Conservation (phyloP, 1,140 invertebrate genomes). For the Steinernema khuongi region DNA sequence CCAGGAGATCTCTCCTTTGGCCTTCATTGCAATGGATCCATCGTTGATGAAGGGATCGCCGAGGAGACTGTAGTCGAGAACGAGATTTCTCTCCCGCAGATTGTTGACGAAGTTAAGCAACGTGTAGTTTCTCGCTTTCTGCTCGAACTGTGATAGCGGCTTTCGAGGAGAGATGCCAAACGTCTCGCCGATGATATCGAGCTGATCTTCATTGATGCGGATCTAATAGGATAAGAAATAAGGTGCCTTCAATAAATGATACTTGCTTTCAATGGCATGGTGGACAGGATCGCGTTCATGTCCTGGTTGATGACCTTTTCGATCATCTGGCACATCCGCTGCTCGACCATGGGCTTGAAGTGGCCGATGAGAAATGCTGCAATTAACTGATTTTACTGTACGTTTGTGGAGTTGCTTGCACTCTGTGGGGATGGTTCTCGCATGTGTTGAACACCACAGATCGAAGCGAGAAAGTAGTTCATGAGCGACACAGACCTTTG, state of each 20-base stretch:
- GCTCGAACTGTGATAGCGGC: constrained; percentile 20
- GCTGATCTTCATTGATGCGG: constrained; percentile 53
- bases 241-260: background rate
- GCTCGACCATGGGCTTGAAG: constrained; percentile 56
- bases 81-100: constrained; percentile 49
- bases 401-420: constrained; percentile 18
- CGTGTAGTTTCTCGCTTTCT: constrained; percentile 44
- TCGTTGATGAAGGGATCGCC: constrained; percentile 52
- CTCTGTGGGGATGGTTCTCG: background rate
- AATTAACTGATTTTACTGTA: no score
- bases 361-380: constrained; percentile 54
- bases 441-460: background rate
- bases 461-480: constrained; percentile 15
- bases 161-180: constrained; percentile 44
- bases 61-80: constrained; percentile 54
- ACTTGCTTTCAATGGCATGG: constrained; percentile 56
- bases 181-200: constrained; percentile 55
- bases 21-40: constrained; percentile 54
- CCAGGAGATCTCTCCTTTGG: constrained; percentile 54
- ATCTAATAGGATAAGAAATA: constrained; percentile 36
- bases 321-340: constrained; percentile 59
- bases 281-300: constrained; percentile 54
- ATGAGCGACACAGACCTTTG: constrained; percentile 51
- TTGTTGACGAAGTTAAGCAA: constrained; percentile 54
- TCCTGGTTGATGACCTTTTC: constrained; percentile 53